Base-by-base conservation (phyloP, 2,888 invertebrate genomes). In the Venusia cambrica region DNA sequence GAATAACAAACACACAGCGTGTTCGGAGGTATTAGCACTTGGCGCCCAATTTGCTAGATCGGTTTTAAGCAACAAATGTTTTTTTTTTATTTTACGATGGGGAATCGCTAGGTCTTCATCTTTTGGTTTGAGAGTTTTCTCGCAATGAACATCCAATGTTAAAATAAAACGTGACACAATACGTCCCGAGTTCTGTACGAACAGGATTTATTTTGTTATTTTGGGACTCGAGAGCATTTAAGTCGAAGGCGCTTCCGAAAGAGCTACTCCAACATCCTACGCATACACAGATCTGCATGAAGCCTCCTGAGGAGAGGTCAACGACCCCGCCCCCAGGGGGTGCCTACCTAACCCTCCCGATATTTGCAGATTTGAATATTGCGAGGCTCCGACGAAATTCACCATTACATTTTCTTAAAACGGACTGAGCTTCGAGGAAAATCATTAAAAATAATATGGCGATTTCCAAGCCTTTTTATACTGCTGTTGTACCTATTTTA, bases 341-440 rank as follows among this genome's bases (percentile, higher is more conserved):
- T 42, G 46, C 26, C 46, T 57, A 57, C 61, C n/a, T n/a, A n/a
- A n/a, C n/a, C 58, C 66, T 66, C 68, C 71, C 73, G 62, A 74
- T 73, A 75, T 72, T 73, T 62, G 67, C 73, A 69, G 74, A 79
- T 80, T 77, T 80, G 79, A 81, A 81, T 83, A 79, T 70, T 63
- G 61, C 52, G 55, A 57, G 47, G 72, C 69, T 68, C 68, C 64
- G 50, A 39, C 66, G 63, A 68, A 70, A 68, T 72, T 67, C 51
- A 62, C 68, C 72, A 73, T 80, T 79, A 73, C 62, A 74, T 73
- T 74, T 73, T 69, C 71, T 61, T 60, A 57, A 57, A 65, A 62
- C 38, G 46, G 42, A 31, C 33, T 46, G 35, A 40, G 35, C 21
- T 34, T 33, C 22, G 40, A 52, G 35, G 38, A 49, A 57, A 47